Percentiles rank a stretch among this genome's conserved stretches.
Evolutionary conservation across 2,888 invertebrate species (phyloP).

Genomic region (Drosophila kambysellisi): DNA sequence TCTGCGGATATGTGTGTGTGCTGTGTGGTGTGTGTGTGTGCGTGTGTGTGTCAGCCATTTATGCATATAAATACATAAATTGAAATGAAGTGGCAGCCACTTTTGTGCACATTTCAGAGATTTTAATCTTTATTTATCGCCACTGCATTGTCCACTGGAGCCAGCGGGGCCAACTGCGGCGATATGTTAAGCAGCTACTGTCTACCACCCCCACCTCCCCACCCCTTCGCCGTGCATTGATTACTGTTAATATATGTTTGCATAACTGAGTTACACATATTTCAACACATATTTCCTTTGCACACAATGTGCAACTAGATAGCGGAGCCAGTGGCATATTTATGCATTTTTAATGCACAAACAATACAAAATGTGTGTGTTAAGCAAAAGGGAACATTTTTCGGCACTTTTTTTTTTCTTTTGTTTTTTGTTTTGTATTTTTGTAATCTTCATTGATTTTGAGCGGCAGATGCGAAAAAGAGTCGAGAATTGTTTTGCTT

Average conservation of each 20-base stretch:
- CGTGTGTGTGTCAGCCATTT: slow-evolving; percentile 17
- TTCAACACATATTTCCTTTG: slow-evolving; percentile 37
- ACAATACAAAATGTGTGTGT: slow-evolving; percentile 16
- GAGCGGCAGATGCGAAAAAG: not conserved
- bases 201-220: not conserved
- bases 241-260: slow-evolving; percentile 63
- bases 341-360: slow-evolving; percentile 54
- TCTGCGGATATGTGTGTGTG: slow-evolving; percentile 5
- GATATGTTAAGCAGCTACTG: slow-evolving; percentile 54
- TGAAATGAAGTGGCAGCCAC: slow-evolving; percentile 77
- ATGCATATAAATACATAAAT: slow-evolving; percentile 66
- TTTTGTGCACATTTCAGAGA: slow-evolving; percentile 77
- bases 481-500: slow-evolving; percentile 5
- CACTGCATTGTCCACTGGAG: slow-evolving; percentile 11
- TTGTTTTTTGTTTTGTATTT: not conserved
- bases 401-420: not conserved
- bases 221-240: slow-evolving; percentile 34
- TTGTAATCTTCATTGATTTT: slow-evolving; percentile 31
- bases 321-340: slow-evolving; percentile 39
- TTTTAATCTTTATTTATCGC: slow-evolving; percentile 78
- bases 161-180: not conserved
- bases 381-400: slow-evolving; percentile 25
- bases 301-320: slow-evolving; percentile 17
- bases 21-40: not conserved
- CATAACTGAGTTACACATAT: slow-evolving; percentile 54